A percentile compares a stretch with the other conserved stretches of the same genome.
phyloP scores from a whole-genome alignment of 2,113 vertebrate genomes.

The Pseudonaja textilis region DNA sequence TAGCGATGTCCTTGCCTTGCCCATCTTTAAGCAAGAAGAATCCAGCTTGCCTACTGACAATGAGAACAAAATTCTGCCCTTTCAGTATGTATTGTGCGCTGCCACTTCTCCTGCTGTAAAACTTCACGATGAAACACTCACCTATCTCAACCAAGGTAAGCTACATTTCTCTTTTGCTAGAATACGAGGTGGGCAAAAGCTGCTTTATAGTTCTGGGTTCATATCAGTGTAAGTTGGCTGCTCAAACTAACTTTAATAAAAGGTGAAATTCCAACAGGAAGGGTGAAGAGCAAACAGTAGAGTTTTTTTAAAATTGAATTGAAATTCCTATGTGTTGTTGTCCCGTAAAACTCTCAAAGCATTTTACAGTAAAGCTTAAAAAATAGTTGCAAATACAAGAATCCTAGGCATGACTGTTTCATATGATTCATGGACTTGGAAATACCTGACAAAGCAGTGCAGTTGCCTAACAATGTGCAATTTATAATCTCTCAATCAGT shows the following conservation, averaged over 20 bases:
- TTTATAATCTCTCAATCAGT: not conserved
- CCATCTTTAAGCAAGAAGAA: constrained; percentile 99
- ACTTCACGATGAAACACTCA: constrained; percentile 96
- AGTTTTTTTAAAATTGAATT: not conserved
- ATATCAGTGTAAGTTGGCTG: not conserved
- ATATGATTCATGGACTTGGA: not conserved
- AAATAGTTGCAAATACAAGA: not conserved
- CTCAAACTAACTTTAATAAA: not conserved
- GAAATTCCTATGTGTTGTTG: not conserved
- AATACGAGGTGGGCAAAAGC: not conserved
- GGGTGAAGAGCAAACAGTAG: not conserved
- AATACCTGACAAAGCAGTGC: not conserved
- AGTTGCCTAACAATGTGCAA: not conserved
- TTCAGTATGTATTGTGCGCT: constrained; percentile 96
- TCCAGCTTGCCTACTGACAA: constrained; percentile 86
- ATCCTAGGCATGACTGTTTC: not conserved
- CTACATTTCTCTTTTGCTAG: not conserved
- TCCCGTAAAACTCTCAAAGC: not conserved
- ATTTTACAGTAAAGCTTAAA: not conserved
- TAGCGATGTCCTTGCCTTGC: constrained; percentile 94
- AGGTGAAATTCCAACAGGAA: not conserved
- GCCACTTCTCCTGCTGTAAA: constrained; percentile 96
- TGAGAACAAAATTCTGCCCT: constrained; percentile 93
- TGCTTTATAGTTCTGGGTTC: not conserved
- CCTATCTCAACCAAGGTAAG: constrained; percentile 98